phyloP scores from a whole-genome alignment of 2,797 vertebrate species.

The Rallus crepitans region DNA sequence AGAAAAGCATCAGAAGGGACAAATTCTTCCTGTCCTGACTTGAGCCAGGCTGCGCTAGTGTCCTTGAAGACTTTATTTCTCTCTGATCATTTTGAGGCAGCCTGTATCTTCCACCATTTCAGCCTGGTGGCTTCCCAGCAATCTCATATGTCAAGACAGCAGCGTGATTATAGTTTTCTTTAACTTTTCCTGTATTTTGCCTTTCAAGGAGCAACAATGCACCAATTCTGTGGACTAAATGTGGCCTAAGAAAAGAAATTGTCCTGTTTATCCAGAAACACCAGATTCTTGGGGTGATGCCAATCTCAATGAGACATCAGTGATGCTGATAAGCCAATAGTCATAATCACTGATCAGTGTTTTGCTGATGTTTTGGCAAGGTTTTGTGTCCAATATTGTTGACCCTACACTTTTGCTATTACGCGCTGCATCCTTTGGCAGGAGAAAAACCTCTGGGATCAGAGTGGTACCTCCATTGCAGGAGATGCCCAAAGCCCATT shows the following conservation, averaged over 20 bases:
- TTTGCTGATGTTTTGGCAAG: neutral
- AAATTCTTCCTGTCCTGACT: neutral
- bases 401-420: neutral
- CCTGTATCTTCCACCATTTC: neutral
- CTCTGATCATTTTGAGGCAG: neutral
- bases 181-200: neutral
- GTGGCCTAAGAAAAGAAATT: neutral
- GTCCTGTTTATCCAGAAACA: conserved; percentile 31
- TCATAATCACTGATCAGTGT: neutral
- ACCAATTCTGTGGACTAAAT: neutral
- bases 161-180: neutral
- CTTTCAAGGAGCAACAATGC: conserved; percentile 17
- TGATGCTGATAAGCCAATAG: neutral
- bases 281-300: neutral
- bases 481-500: neutral
- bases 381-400: neutral
- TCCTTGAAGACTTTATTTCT: neutral
- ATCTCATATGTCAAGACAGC: neutral
- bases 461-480: neutral
- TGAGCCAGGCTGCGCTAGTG: neutral
- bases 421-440: neutral
- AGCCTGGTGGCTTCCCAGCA: neutral
- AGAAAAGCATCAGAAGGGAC: neutral
- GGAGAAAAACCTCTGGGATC: neutral
- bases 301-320: neutral